Conservation (phyloP, 64 coral and sea anemone species). For the Anthopleura sola region DNA sequence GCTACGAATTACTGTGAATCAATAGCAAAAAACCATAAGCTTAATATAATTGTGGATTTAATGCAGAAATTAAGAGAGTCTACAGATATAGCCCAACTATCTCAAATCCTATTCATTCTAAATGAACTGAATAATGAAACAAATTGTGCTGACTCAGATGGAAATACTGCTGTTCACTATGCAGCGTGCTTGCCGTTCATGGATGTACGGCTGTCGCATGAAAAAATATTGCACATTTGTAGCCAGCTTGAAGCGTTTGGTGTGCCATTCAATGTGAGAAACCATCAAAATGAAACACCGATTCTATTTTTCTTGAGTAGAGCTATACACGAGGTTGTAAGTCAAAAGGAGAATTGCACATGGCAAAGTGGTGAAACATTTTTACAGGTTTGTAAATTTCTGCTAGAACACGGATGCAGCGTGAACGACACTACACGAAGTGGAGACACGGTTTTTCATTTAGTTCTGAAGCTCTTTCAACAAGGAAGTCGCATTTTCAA, state of each 20-base stretch:
- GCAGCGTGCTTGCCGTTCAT: neutral
- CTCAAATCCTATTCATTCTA: neutral
- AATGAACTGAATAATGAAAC: neutral
- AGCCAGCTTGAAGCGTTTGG: neutral
- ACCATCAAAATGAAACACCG: neutral
- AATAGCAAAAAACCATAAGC: too few species aligned
- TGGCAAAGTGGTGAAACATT: neutral
- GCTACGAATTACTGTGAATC: neutral
- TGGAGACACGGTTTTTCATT: neutral
- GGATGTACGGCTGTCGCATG: neutral
- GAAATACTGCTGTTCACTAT: slow-evolving; percentile 4
- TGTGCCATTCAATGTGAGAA: neutral
- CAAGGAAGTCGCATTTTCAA: neutral
- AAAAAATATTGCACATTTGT: neutral
- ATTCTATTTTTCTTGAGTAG: neutral
- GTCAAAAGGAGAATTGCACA: neutral
- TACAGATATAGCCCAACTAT: neutral
- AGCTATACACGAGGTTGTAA: neutral
- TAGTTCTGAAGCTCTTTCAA: neutral
- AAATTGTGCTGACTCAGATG: too few species aligned
- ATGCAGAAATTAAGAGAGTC: neutral
- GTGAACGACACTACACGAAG: neutral
- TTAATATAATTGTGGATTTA: neutral
- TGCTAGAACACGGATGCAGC: neutral
- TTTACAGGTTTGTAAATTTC: neutral